These are phyloP conservation scores for Pavo muticus DNA, from an alignment of 2,113 vertebrate genomes.

Conservation along the genomic window DNA sequence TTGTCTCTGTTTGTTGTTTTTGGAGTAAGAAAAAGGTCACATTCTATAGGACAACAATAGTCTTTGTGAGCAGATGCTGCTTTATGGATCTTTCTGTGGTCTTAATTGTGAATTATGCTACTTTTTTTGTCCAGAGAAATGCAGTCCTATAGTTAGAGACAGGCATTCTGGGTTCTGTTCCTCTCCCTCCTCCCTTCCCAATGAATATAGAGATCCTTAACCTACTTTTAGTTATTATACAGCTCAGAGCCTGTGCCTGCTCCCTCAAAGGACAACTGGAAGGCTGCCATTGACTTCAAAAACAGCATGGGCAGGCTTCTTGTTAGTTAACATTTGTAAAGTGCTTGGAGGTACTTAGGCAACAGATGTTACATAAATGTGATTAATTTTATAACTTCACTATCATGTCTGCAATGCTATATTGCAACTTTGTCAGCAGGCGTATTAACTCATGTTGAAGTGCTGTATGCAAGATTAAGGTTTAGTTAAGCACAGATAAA, in stretches of 20 bases:
- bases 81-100: conserved; percentile 9
- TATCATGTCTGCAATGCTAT: background rate
- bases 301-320: conserved; percentile 45
- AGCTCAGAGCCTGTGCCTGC: conserved; percentile 37
- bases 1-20: background rate
- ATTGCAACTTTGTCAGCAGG: background rate
- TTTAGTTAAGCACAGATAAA: background rate
- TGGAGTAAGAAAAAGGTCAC: conserved; percentile 39
- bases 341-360: conserved; percentile 32
- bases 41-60: background rate
- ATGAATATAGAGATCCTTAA: conserved; percentile 60
- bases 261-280: conserved; percentile 62
- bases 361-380: conserved; percentile 35
- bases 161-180: conserved; percentile 40
- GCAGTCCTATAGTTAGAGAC: background rate
- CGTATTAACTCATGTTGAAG: background rate
- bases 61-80: conserved; percentile 6
- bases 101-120: conserved; percentile 24
- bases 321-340: background rate
- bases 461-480: background rate
- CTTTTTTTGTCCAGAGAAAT: conserved; percentile 20
- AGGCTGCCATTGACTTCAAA: conserved; percentile 63
- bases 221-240: conserved; percentile 54
- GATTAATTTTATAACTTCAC: background rate
- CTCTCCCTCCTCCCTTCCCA: background rate